Conservation (phyloP, 2,888 invertebrate species). For the Oligia fasciuncula region DNA sequence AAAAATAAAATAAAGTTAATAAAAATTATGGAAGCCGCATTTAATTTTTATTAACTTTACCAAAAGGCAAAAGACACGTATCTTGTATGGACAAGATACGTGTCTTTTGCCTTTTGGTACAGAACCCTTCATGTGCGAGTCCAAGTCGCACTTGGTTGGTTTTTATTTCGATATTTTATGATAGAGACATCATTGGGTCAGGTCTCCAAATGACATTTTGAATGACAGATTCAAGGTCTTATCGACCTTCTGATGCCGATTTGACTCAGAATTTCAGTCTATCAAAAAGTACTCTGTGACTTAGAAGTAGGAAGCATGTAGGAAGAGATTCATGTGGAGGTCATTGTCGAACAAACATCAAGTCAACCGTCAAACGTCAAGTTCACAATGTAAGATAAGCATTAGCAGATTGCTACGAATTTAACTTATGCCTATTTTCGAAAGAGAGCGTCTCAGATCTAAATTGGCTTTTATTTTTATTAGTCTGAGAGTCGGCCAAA, state of each 20-base stretch:
- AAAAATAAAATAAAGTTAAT: background rate
- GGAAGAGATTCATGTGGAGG: conserved; percentile 72
- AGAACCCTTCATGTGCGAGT: background rate
- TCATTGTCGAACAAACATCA: conserved; percentile 60
- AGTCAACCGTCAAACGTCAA: conserved; percentile 42
- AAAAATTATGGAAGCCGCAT: background rate
- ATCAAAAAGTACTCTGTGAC: too few species aligned
- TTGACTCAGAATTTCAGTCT: conserved; percentile 63
- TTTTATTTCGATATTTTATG: conserved; percentile 29
- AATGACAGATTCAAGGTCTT: conserved; percentile 62
- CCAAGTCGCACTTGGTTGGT: background rate
- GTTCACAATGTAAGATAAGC: conserved; percentile 44
- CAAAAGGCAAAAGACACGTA: too few species aligned
- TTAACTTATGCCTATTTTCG: conserved; percentile 5
- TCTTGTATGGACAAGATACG: background rate
- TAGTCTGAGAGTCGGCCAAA: background rate
- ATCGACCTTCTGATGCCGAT: conserved; percentile 60
- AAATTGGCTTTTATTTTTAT: background rate
- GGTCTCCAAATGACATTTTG: conserved; percentile 43
- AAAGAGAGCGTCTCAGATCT: background rate
- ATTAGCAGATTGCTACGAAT: conserved; percentile 11
- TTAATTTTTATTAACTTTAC: too few species aligned
- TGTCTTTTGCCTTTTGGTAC: background rate
- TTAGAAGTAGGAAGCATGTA: conserved; percentile 10
- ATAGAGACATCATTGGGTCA: conserved; percentile 42